phyloP scores from a whole-genome alignment of 2,113 vertebrate species.

The Macquaria australasica region DNA sequence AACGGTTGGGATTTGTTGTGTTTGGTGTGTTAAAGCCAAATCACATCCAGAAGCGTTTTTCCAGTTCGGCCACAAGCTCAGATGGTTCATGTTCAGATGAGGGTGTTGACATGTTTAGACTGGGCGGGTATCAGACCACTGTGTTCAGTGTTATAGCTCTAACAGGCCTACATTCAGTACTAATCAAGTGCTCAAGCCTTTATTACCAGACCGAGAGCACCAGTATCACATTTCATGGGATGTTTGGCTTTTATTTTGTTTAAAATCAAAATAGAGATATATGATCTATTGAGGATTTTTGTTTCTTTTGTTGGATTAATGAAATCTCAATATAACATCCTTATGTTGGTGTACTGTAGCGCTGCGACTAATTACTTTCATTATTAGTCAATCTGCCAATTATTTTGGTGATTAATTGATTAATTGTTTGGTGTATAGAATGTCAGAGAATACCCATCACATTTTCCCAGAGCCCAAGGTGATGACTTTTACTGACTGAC shows the following conservation, averaged over 20 bases:
- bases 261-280: neutral
- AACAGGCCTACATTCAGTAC: neutral
- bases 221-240: neutral
- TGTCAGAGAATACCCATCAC: neutral
- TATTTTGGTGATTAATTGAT: neutral
- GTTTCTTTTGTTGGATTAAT: neutral
- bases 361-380: neutral
- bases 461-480: neutral
- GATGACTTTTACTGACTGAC: neutral
- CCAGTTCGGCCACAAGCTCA: constrained; percentile 2
- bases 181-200: constrained; percentile 11
- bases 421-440: neutral
- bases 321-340: neutral
- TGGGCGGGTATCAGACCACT: constrained; percentile 34
- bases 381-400: neutral
- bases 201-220: constrained; percentile 5
- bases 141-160: constrained; percentile 1
- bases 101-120: constrained; percentile 55
- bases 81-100: constrained; percentile 45
- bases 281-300: neutral
- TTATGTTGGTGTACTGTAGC: neutral
- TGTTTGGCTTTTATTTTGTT: neutral
- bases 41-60: neutral
- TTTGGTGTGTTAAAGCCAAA: neutral
- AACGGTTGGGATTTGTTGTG: constrained; percentile 20